phyloP scores from a whole-genome alignment of 2,113 vertebrate species.

The Uropsilus gracilis region DNA sequence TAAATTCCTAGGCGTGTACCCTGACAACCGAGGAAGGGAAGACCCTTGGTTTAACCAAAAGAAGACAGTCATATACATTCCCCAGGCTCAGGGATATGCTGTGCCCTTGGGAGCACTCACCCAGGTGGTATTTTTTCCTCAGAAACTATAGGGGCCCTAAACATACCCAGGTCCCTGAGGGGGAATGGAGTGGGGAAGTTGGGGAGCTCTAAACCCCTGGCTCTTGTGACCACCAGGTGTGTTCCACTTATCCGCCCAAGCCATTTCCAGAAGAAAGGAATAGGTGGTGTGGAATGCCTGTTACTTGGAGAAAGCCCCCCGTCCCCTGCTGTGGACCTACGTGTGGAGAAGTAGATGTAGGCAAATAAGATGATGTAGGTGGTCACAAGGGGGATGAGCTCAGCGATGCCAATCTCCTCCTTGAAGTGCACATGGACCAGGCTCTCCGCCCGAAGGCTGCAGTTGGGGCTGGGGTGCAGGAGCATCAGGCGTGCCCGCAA shows the following conservation, averaged over 20 bases:
- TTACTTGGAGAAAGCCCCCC: background rate
- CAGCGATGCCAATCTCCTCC: conserved; percentile 96
- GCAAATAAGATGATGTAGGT: conserved; percentile 99
- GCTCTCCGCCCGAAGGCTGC: conserved; percentile 93
- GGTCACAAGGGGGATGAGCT: conserved; percentile 97
- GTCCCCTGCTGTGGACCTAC: conserved; percentile 84
- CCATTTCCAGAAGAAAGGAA: background rate
- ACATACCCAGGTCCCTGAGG: background rate
- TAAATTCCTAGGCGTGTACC: background rate
- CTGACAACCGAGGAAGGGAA: background rate
- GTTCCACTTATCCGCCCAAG: background rate
- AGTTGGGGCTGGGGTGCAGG: conserved; percentile 95
- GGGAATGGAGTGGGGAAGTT: background rate
- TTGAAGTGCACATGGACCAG: conserved; percentile 98
- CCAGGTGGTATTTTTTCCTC: background rate
- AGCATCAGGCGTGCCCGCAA: conserved; percentile 93
- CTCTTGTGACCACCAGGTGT: background rate
- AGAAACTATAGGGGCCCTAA: background rate
- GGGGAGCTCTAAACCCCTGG: background rate
- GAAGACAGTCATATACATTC: background rate
- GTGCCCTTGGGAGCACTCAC: background rate
- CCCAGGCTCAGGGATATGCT: background rate
- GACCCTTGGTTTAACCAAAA: background rate
- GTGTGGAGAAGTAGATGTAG: conserved; percentile 99
- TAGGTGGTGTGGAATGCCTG: background rate